phyloP scores from a whole-genome alignment of 2,113 vertebrate species.

The Oxyura jamaicensis region DNA sequence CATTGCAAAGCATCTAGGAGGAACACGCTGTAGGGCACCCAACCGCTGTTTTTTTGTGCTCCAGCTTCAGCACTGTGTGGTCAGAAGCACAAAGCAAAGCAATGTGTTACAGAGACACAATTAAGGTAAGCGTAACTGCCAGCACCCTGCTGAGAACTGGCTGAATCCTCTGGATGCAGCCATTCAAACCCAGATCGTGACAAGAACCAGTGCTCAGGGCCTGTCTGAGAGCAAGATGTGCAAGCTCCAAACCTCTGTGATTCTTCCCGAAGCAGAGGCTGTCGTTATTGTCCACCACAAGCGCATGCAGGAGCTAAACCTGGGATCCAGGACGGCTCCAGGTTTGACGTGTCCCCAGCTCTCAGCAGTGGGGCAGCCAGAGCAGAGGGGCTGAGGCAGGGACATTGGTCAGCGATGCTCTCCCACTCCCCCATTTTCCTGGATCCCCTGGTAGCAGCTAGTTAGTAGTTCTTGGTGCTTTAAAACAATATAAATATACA shows the following conservation, averaged over 20 bases:
- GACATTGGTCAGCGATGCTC: not conserved
- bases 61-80: not conserved
- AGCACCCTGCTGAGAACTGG: not conserved
- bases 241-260: not conserved
- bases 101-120: not conserved
- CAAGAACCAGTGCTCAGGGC: not conserved
- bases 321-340: not conserved
- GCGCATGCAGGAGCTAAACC: not conserved
- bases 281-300: not conserved
- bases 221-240: not conserved
- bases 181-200: not conserved
- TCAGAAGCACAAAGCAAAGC: not conserved
- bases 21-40: not conserved
- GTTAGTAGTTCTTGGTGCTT: not conserved
- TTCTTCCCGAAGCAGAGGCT: not conserved
- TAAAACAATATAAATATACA: accelerated
- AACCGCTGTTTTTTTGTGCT: not conserved
- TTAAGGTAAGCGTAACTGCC: not conserved
- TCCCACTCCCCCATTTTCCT: not conserved
- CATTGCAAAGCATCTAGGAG: not conserved
- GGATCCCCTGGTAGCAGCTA: not conserved
- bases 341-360: not conserved
- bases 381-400: not conserved
- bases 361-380: not conserved
- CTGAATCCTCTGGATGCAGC: not conserved